phyloP scores from a whole-genome alignment of 2,797 vertebrate genomes.

The Karalla daura region DNA sequence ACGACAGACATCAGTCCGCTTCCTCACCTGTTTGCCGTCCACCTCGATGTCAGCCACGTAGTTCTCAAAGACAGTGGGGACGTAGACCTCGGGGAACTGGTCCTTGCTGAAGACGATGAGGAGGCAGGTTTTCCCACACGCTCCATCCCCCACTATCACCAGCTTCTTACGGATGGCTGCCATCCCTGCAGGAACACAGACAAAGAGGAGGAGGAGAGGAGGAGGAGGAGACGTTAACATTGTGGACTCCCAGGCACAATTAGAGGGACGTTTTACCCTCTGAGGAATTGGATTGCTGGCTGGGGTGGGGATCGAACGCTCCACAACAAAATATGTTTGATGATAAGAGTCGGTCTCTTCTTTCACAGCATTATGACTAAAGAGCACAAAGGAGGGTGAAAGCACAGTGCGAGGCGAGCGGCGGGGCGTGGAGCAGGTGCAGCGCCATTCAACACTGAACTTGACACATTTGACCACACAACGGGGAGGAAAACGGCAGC shows the following conservation, averaged over 20 bases:
- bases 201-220: neutral
- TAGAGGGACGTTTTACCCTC: too few species aligned
- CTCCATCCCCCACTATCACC: slow-evolving; percentile 98
- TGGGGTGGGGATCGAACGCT: neutral
- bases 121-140: slow-evolving; percentile 98
- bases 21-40: slow-evolving; percentile 93
- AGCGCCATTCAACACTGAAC: slow-evolving; percentile 6
- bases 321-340: neutral
- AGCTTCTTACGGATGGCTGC: slow-evolving; percentile 99
- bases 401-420: neutral
- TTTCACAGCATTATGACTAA: neutral
- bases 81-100: slow-evolving; percentile 98
- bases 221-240: too few species aligned
- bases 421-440: slow-evolving; percentile 13
- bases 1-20: neutral
- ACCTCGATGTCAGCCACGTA: slow-evolving; percentile 99
- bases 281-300: neutral
- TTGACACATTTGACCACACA: slow-evolving; percentile 25
- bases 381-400: neutral
- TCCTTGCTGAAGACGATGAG: slow-evolving; percentile 99
- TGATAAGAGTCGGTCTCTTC: neutral
- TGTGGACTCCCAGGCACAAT: too few species aligned
- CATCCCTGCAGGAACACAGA: slow-evolving; percentile 85
- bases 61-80: slow-evolving; percentile 98
- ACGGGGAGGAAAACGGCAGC: neutral